Conservation (phyloP, 2,888 invertebrate species). For the Sarcophaga carnaria region DNA sequence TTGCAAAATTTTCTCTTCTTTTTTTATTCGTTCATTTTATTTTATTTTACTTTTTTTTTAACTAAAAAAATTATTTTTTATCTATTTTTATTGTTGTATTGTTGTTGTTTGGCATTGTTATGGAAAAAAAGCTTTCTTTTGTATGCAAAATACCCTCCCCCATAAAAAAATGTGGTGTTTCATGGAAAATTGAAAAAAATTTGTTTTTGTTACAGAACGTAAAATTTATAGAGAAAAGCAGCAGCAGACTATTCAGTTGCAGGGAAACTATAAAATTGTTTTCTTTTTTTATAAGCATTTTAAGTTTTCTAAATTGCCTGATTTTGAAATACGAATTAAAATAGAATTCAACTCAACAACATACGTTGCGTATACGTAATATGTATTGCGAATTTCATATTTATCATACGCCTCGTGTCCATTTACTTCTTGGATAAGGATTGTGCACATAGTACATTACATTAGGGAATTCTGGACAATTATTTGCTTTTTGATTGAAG, state of each 20-base stretch:
- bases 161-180: neutral
- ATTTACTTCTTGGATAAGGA: too few species aligned
- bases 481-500: too few species aligned
- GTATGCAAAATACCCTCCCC: neutral
- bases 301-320: too few species aligned
- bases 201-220: neutral
- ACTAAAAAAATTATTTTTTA: constrained; percentile 32
- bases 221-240: neutral
- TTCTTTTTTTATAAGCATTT: too few species aligned
- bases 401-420: too few species aligned
- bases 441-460: too few species aligned
- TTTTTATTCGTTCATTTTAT: neutral
- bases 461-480: too few species aligned
- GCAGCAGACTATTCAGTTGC: neutral
- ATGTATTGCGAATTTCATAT: too few species aligned
- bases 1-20: constrained; percentile 48
- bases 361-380: too few species aligned
- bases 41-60: neutral
- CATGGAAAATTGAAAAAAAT: neutral
- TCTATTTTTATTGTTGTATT: constrained; percentile 45
- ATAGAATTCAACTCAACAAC: too few species aligned
- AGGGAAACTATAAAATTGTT: neutral
- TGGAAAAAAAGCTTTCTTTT: constrained; percentile 28
- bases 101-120: constrained; percentile 39
- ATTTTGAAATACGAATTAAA: too few species aligned